These are phyloP conservation scores for Marmota monax DNA, from an alignment of 2,113 vertebrate genomes.

Conservation along the genomic window DNA sequence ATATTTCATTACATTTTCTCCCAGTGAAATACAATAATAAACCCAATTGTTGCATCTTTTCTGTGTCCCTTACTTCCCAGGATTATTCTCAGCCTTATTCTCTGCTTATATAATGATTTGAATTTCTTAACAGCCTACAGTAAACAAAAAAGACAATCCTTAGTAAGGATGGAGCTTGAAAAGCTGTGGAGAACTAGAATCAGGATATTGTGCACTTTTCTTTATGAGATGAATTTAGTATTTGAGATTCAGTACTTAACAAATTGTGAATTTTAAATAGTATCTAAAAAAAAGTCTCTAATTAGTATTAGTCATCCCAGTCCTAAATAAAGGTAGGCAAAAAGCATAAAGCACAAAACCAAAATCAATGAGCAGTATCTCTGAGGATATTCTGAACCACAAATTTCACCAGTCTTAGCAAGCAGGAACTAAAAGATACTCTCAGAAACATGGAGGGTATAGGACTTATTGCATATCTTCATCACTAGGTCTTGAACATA, in stretches of 20 bases:
- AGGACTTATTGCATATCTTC: background rate
- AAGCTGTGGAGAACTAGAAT: background rate
- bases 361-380: background rate
- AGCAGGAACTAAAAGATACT: background rate
- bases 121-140: constrained; percentile 17
- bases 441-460: background rate
- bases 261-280: constrained; percentile 22
- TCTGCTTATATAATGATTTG: background rate
- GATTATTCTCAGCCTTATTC: background rate
- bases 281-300: constrained; percentile 10
- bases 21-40: constrained; percentile 34
- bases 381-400: background rate
- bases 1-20: background rate
- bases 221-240: background rate
- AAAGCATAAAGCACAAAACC: constrained; percentile 41
- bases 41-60: background rate
- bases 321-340: background rate
- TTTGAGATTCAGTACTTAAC: constrained; percentile 1
- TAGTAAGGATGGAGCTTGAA: background rate
- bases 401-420: background rate
- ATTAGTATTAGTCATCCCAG: constrained; percentile 35
- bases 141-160: constrained; percentile 11
- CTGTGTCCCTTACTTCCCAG: background rate
- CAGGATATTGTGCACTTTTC: background rate
- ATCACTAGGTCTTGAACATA: background rate